Percentiles rank a stretch among this genome's conserved stretches.
Conservation (phyloP, 2,888 invertebrate genomes). For the Ceraclea dissimilis region DNA sequence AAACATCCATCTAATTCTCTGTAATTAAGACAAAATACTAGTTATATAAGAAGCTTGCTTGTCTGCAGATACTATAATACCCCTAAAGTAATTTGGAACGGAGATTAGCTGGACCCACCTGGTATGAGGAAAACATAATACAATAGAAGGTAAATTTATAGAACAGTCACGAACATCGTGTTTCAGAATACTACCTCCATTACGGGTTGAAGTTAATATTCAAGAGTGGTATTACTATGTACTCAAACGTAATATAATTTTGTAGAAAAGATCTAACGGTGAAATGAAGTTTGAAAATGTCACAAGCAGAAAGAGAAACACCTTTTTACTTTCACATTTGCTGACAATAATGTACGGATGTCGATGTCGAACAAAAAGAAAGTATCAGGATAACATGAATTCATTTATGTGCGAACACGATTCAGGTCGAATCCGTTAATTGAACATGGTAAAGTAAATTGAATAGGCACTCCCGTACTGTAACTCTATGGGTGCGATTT, state of each 20-base stretch:
- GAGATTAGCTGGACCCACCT: background rate
- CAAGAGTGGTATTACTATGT: background rate
- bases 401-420: constrained; percentile 23
- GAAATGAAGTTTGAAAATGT: background rate
- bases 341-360: too few species aligned
- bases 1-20: background rate
- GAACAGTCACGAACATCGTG: constrained; percentile 19
- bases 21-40: background rate
- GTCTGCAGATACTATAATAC: background rate
- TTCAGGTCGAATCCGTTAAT: constrained; percentile 21
- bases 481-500: background rate
- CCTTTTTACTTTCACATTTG: background rate
- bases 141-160: constrained; percentile 10
- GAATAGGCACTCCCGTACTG: constrained; percentile 19
- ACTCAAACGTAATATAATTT: background rate
- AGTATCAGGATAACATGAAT: constrained; percentile 9
- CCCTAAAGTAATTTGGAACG: background rate
- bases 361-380: background rate
- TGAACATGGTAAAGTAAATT: constrained; percentile 26
- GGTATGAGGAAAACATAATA: constrained; percentile 8
- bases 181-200: too few species aligned
- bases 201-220: background rate
- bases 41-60: background rate
- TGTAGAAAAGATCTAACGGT: background rate
- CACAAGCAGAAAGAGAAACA: background rate